Evolutionary conservation across 1,140 invertebrate genomes (phyloP).

Genomic region (Drosophila quadrilineata): DNA sequence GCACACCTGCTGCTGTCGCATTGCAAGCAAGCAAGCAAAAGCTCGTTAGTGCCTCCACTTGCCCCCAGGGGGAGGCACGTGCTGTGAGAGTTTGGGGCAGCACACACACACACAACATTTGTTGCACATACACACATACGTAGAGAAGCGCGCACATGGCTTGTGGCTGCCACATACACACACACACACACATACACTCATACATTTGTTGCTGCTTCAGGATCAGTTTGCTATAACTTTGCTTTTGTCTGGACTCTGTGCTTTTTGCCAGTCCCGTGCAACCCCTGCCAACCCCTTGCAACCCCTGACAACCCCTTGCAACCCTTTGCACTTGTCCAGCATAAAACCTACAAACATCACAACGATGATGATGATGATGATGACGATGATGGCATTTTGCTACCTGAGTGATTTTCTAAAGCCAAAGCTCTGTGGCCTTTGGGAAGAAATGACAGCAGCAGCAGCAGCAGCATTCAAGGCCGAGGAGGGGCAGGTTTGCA

Average conservation of each 20-base stretch:
- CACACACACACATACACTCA: constrained; percentile 12
- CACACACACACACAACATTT: constrained; percentile 71
- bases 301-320: constrained; percentile 21
- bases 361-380: constrained; percentile 29
- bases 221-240: constrained; percentile 64
- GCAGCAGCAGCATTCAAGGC: too few species aligned
- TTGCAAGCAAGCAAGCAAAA: constrained; percentile 73
- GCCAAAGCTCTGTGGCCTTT: constrained; percentile 28
- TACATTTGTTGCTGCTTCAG: constrained; percentile 17
- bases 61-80: constrained; percentile 29
- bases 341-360: too few species aligned
- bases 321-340: too few species aligned
- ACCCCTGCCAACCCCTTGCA: constrained; percentile 64
- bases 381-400: constrained; percentile 73
- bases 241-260: constrained; percentile 66
- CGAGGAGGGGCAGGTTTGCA: too few species aligned
- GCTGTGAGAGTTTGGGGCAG: too few species aligned
- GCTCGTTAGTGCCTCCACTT: constrained; percentile 55
- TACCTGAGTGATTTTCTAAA: constrained; percentile 76
- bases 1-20: constrained; percentile 79
- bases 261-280: constrained; percentile 74
- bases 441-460: too few species aligned
- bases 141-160: constrained; percentile 35
- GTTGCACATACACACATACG: constrained; percentile 73
- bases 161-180: constrained; percentile 37